phyloP scores from a whole-genome alignment of 2,888 invertebrate genomes.

The Tupiocoris notatus region DNA sequence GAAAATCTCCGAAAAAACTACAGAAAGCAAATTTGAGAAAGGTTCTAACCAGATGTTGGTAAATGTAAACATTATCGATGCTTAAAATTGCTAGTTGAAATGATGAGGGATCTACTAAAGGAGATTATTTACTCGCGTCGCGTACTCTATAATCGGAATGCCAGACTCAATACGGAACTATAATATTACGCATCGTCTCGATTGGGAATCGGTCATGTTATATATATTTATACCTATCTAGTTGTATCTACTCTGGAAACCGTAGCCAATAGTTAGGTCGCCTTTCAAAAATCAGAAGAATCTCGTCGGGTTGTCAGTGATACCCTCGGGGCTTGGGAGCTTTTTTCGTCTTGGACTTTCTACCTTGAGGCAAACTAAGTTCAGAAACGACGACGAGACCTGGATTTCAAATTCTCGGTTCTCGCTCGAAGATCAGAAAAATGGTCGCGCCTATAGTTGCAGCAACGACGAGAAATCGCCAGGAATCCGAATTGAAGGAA shows the following conservation, averaged over 20 bases:
- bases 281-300: not conserved
- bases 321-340: not conserved
- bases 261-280: not conserved
- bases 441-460: not conserved
- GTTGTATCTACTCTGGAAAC: not conserved
- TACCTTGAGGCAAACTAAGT: not conserved
- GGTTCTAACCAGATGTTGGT: not conserved
- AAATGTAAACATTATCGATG: not conserved
- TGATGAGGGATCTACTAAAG: not conserved
- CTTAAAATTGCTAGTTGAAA: not conserved
- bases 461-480: not conserved
- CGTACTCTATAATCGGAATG: not conserved
- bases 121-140: not conserved
- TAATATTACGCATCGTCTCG: not conserved
- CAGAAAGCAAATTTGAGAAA: no score
- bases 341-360: not conserved
- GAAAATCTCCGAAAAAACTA: no score
- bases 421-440: not conserved
- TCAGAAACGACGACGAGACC: not conserved
- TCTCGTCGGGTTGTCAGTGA: not conserved
- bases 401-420: not conserved
- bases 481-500: no score
- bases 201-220: not conserved
- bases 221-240: not conserved
- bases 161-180: not conserved